Evolutionary conservation across 2,113 vertebrate genomes (phyloP).

Genomic region (Prochilodus magdalenae): DNA sequence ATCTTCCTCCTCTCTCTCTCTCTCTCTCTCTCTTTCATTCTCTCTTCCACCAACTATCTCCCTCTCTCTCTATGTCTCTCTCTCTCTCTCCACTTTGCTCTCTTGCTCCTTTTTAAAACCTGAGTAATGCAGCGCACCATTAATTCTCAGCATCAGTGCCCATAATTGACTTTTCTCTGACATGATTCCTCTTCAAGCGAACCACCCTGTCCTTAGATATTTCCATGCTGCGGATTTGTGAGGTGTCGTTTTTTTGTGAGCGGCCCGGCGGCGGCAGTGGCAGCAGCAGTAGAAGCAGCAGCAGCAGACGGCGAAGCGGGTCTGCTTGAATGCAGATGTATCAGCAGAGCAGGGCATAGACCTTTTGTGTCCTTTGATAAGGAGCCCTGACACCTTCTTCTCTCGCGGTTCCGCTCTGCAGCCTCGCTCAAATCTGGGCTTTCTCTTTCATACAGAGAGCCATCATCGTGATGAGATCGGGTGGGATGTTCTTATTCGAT

Average conservation of each 20-base stretch:
- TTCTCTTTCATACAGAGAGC: constrained; percentile 70
- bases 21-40: constrained; percentile 38
- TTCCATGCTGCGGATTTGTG: constrained; percentile 64
- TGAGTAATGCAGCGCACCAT: constrained; percentile 80
- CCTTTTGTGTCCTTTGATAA: constrained; percentile 73
- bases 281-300: neutral
- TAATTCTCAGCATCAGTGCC: constrained; percentile 77
- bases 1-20: constrained; percentile 61
- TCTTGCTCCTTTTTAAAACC: constrained; percentile 73
- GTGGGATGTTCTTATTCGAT: constrained; percentile 61
- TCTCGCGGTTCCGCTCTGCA: constrained; percentile 77
- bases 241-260: constrained; percentile 66
- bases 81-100: constrained; percentile 42
- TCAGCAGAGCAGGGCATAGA: constrained; percentile 58
- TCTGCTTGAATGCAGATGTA: constrained; percentile 65
- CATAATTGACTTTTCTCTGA: constrained; percentile 83
- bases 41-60: constrained; percentile 56
- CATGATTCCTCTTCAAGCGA: constrained; percentile 77
- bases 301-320: constrained; percentile 33
- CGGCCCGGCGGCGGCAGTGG: neutral
- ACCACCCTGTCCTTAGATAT: constrained; percentile 70
- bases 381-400: constrained; percentile 75
- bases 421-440: constrained; percentile 75
- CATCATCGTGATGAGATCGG: constrained; percentile 72
- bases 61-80: constrained; percentile 64